Percentiles rank a stretch among this genome's conserved stretches.
phyloP scores from a whole-genome alignment of 1,140 invertebrate species.

The Lepidostoma basale region DNA sequence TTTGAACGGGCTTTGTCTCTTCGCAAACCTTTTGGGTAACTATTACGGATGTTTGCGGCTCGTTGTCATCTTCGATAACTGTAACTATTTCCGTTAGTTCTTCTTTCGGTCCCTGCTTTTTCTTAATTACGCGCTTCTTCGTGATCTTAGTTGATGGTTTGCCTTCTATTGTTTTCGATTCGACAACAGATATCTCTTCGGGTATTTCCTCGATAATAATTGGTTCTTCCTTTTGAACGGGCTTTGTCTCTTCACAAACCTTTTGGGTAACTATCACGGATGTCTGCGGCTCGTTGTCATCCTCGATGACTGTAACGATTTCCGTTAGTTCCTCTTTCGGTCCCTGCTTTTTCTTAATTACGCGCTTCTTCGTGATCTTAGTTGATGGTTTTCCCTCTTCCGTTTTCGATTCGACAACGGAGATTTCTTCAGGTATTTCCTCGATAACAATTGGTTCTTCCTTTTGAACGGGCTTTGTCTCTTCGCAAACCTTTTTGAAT shows the following conservation, averaged over 20 bases:
- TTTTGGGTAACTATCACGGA: conserved; percentile 30
- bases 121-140: conserved; percentile 50
- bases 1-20: conserved; percentile 41
- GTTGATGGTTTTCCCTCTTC: conserved; percentile 50
- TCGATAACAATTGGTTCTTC: conserved; percentile 52
- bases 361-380: conserved; percentile 50
- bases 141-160: conserved; percentile 45
- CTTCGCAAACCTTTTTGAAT: conserved; percentile 21
- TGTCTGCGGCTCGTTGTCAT: no score
- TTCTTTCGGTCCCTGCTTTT: conserved; percentile 49
- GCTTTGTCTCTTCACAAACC: neutral
- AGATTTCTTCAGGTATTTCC: conserved; percentile 37
- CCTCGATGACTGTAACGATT: conserved; percentile 50
- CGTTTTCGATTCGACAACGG: neutral
- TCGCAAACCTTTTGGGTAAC: conserved; percentile 43
- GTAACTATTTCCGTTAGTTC: conserved; percentile 50
- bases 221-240: neutral
- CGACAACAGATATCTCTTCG: no score
- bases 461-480: conserved; percentile 43
- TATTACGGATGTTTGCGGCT: conserved; percentile 47
- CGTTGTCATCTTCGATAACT: conserved; percentile 48
- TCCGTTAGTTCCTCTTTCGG: conserved; percentile 50
- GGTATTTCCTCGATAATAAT: conserved; percentile 46
- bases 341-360: conserved; percentile 49
- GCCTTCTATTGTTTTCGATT: neutral